A percentile compares a stretch with the other conserved stretches of the same genome.
phyloP scores from a whole-genome alignment of 2,888 invertebrate genomes.

The Lepeophtheirus nordmannii region DNA sequence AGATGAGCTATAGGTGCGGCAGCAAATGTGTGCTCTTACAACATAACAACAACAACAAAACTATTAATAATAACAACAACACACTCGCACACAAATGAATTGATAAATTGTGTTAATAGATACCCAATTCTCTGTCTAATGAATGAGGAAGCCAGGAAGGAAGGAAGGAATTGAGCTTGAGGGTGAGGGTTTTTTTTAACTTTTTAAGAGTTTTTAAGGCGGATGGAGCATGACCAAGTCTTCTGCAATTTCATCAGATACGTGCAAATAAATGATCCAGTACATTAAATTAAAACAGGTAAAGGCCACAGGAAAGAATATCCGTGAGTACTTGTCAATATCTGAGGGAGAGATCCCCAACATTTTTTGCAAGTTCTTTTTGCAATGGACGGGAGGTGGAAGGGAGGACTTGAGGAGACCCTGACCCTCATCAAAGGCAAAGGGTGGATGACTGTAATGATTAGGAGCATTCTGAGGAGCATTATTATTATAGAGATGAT shows the following conservation, averaged over 20 bases:
- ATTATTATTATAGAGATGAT: no score
- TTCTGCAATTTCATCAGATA: slow-evolving; percentile 85
- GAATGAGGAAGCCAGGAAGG: no score
- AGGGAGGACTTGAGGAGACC: neutral
- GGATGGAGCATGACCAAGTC: slow-evolving; percentile 62
- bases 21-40: no score
- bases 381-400: slow-evolving; percentile 8
- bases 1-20: no score
- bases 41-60: slow-evolving; percentile 8
- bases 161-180: no score
- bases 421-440: neutral
- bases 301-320: slow-evolving; percentile 95
- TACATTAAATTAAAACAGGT: slow-evolving; percentile 97
- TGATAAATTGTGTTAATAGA: no score
- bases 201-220: no score
- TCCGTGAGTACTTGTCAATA: slow-evolving; percentile 96
- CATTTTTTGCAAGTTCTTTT: slow-evolving; percentile 51
- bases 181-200: no score
- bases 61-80: slow-evolving; percentile 24
- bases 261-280: slow-evolving; percentile 92
- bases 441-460: no score
- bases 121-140: no score
- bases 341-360: slow-evolving; percentile 81
- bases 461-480: no score
- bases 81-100: no score